Conservation (phyloP, 2,113 vertebrate genomes). For the Ailurus styani region DNA sequence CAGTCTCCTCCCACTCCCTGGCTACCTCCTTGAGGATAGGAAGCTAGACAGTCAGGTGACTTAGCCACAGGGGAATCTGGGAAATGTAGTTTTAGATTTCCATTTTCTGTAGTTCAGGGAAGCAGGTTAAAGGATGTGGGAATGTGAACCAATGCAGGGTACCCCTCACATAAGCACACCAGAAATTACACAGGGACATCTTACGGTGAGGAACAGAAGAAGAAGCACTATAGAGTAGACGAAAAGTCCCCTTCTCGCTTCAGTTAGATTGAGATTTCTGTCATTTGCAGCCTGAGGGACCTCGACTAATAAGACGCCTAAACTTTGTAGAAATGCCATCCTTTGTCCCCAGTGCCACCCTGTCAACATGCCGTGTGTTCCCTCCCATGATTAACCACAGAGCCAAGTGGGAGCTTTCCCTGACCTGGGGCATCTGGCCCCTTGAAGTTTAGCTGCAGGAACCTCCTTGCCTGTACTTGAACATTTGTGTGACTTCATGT, state of each 20-base stretch:
- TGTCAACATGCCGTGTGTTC: background rate
- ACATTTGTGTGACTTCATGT: background rate
- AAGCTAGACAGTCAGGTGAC: background rate
- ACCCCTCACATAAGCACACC: background rate
- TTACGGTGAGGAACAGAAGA: background rate
- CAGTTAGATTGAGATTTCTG: background rate
- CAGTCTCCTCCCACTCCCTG: accelerated
- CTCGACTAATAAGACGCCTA: background rate
- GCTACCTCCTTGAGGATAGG: background rate
- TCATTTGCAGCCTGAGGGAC: background rate
- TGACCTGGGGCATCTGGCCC: background rate
- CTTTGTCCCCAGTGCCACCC: background rate
- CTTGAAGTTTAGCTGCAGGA: background rate
- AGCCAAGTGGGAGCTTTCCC: background rate
- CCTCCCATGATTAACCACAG: background rate
- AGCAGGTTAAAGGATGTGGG: background rate
- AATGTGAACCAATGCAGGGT: background rate
- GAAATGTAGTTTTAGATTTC: conserved; percentile 12
- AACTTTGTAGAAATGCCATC: background rate
- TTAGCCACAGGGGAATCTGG: background rate
- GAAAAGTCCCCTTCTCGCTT: background rate
- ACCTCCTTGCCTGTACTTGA: background rate
- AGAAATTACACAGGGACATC: background rate
- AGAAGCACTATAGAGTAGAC: background rate
- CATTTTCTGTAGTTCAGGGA: background rate